These are phyloP conservation scores for Petrocephalus sullivani DNA, from an alignment of 2,797 vertebrate species.

Conservation along the genomic window DNA sequence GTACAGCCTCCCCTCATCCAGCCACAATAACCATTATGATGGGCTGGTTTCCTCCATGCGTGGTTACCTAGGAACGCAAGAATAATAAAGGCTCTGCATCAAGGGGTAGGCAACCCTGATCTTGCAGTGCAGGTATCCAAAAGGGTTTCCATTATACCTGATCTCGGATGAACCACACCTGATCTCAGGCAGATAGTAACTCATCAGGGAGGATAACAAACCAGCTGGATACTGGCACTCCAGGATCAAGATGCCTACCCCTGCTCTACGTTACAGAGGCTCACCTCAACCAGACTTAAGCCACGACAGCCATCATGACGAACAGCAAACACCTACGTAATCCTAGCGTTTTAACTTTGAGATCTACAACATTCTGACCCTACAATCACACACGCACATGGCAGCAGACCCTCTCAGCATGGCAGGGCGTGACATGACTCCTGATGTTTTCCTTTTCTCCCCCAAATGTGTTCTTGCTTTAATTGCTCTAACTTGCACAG, in stretches of 20 bases:
- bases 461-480: background rate
- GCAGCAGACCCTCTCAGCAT: background rate
- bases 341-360: background rate
- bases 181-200: background rate
- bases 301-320: background rate
- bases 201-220: background rate
- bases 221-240: background rate
- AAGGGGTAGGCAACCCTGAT: background rate
- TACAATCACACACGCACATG: background rate
- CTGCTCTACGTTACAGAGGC: background rate
- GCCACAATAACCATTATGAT: background rate
- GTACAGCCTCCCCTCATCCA: conserved; percentile 35
- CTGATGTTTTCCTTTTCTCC: background rate
- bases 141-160: background rate
- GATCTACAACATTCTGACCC: background rate
- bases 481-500: background rate
- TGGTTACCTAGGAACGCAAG: background rate
- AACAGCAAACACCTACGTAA: background rate
- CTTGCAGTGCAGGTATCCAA: background rate
- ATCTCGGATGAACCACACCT: background rate
- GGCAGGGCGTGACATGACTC: background rate
- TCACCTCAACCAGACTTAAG: background rate
- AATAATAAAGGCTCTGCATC: background rate
- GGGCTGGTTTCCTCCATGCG: background rate
- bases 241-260: background rate